Evolutionary conservation across 2,113 vertebrate species (phyloP).

Genomic region (Paedocypris sp.): DNA sequence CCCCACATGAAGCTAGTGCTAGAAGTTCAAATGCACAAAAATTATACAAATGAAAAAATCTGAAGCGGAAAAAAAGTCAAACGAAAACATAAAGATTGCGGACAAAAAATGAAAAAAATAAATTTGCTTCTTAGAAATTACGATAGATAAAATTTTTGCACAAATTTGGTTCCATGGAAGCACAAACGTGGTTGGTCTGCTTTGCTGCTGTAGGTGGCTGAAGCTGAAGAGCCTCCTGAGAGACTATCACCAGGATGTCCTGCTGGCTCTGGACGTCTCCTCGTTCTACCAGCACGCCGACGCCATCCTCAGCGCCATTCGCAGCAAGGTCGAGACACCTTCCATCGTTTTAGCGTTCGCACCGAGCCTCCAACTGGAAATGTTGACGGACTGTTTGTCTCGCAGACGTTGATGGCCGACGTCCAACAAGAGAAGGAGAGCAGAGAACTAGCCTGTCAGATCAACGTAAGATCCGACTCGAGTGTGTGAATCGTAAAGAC

Average conservation of each 20-base stretch:
- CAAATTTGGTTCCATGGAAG: too few species aligned
- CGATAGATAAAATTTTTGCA: too few species aligned
- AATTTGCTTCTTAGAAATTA: too few species aligned
- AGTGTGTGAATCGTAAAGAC: neutral
- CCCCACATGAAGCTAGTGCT: too few species aligned
- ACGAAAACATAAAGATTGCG: too few species aligned
- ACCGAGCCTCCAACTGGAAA: neutral
- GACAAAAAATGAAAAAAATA: too few species aligned
- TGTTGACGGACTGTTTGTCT: neutral
- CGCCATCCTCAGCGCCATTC: constrained; percentile 46
- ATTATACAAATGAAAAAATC: too few species aligned
- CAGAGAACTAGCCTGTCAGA: constrained; percentile 58
- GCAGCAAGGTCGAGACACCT: constrained; percentile 45
- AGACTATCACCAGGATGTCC: constrained; percentile 56
- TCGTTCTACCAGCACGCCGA: constrained; percentile 60
- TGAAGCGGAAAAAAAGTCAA: too few species aligned
- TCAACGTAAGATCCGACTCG: constrained; percentile 51
- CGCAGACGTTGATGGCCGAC: constrained; percentile 35
- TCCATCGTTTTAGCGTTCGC: neutral
- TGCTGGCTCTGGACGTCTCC: constrained; percentile 60
- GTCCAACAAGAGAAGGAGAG: constrained; percentile 48
- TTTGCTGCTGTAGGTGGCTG: constrained; percentile 48
- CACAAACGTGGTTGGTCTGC: too few species aligned
- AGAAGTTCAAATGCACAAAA: too few species aligned
- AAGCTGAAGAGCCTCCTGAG: constrained; percentile 51